Evolutionary conservation across 2,888 invertebrate genomes (phyloP), one percentile per base, ranked within the genome.

Genomic region (Micropterix aruncella): DNA sequence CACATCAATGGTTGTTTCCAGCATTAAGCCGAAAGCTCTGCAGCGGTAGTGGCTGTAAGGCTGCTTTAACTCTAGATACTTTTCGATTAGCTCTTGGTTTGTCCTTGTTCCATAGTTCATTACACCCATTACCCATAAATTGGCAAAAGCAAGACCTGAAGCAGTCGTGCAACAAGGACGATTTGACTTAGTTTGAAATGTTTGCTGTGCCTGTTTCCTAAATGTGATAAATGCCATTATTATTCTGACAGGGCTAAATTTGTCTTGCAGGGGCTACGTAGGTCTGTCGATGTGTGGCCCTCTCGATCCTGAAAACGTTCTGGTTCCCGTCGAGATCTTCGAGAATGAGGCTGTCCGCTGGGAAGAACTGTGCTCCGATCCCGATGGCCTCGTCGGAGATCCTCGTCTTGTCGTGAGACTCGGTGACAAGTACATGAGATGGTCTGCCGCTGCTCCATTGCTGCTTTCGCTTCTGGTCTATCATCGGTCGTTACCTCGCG

Each of bases 381-480:
- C 89, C 43, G 74, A 75, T 50, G 46, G 52, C 43, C 60, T 90
- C 52, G 75, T 89, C 50, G 77, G 83, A 54, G 82, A 83, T 58
- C 85, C 89, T 38, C 83, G 88, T 57, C 74, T 94, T 55, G 83
- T 93, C 49, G 83, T 94, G 54, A 79, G 88, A 56, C 78, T 94
- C 49, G 83, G 83, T 58, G 85, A 85, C 55, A 89, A 92, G 69
- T 88, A 83, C 65, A 85, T 89, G 71, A 88, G 85, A 56, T 95
- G 94, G 93, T 74, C 81, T 52, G 83, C 85, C 53, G 96, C 95
- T 53, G 86, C 87, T 47, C 91, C 95, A 38, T 80, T 94, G 58
- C 77, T 97, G 55, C 80, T 94, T 58, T 88, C 91, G 51, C 74
- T 88, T 51, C 78, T 90, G 50, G 82, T 86, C 52, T 96, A 87